Conservation (phyloP, 2,888 invertebrate species). For the Agrotis exclamationis region DNA sequence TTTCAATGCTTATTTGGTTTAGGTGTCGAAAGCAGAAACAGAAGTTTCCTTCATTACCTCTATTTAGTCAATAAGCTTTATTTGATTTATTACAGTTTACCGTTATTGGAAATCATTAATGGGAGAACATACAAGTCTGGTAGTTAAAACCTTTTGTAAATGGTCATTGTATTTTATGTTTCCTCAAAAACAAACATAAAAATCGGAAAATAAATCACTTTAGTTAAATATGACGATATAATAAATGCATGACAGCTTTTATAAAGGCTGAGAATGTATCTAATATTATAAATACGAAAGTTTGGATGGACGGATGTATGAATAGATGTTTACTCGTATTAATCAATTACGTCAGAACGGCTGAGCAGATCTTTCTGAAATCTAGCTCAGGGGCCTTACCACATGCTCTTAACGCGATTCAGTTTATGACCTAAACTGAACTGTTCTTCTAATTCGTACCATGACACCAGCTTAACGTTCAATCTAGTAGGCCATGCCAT, state of each 20-base stretch:
- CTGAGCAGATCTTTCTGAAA: too few relatives aligned
- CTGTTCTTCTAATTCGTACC: too few relatives aligned
- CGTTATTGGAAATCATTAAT: constrained; percentile 14
- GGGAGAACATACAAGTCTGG: constrained; percentile 1
- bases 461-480: too few relatives aligned
- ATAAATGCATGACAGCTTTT: background rate
- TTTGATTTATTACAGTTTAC: constrained; percentile 49
- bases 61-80: constrained; percentile 31
- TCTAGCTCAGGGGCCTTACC: too few relatives aligned
- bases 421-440: too few relatives aligned
- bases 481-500: too few relatives aligned
- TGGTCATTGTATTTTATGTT: constrained; percentile 45
- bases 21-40: constrained; percentile 44
- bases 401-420: too few relatives aligned
- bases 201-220: constrained; percentile 26
- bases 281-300: background rate
- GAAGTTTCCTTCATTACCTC: constrained; percentile 37
- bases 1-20: constrained; percentile 45
- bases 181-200: constrained; percentile 32
- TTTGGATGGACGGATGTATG: too few relatives aligned
- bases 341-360: too few relatives aligned
- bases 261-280: too few relatives aligned
- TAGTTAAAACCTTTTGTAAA: constrained; percentile 26
- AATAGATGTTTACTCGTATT: too few relatives aligned
- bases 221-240: constrained; percentile 14